Evolutionary conservation across 2,113 vertebrate species (phyloP).

Genomic region (Spermophilus dauricus): DNA sequence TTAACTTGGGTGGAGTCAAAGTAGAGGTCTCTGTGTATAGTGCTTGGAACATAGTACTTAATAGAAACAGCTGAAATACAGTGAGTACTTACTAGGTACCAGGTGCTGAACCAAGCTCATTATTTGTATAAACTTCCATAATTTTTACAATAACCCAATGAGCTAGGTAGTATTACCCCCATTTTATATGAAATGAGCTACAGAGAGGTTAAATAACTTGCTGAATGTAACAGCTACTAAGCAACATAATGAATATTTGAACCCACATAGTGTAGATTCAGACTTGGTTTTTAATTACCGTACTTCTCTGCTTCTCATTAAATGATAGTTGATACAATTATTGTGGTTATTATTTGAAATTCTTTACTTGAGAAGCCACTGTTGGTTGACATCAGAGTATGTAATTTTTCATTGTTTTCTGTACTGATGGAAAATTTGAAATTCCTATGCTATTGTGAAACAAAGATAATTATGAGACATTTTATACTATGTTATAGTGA

Average conservation of each 20-base stretch:
- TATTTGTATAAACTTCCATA: not conserved
- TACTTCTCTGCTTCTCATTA: not conserved
- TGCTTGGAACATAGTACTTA: not conserved
- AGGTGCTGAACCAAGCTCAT: not conserved
- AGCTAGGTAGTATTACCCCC: not conserved
- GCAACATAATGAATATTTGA: not conserved
- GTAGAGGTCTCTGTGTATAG: not conserved
- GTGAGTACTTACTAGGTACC: not conserved
- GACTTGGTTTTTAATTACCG: not conserved
- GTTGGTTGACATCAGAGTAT: not conserved
- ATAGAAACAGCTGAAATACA: not conserved
- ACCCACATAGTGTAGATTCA: not conserved
- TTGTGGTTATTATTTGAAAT: conserved; percentile 20
- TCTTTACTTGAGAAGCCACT: conserved; percentile 5
- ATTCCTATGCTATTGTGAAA: not conserved
- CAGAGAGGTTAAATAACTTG: conserved; percentile 19
- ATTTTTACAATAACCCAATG: not conserved
- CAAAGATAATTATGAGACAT: not conserved
- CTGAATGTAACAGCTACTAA: not conserved
- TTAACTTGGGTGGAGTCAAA: not conserved
- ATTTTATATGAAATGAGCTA: not conserved
- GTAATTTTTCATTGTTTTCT: conserved; percentile 46
- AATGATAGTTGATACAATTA: conserved; percentile 27
- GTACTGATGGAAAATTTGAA: not conserved
- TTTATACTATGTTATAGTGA: not conserved